These are phyloP conservation scores for Acronicta alni DNA, from an alignment of 2,888 invertebrate genomes.

Conservation along the genomic window DNA sequence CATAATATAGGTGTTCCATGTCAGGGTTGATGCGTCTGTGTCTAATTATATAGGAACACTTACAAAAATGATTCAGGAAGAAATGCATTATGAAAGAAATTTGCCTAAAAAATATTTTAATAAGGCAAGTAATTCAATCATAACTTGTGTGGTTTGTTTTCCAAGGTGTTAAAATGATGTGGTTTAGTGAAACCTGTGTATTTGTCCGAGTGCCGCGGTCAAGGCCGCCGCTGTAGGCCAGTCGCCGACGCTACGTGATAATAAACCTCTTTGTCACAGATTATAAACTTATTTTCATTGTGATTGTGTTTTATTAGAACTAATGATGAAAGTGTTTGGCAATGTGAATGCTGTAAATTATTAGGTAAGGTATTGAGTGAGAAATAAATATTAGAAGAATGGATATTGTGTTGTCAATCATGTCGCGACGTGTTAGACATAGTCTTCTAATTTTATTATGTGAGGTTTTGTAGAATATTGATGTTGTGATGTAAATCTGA, in stretches of 20 bases:
- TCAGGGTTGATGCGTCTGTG: too few species aligned
- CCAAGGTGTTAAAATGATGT: slow-evolving; percentile 19
- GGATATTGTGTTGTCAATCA: slow-evolving; percentile 1
- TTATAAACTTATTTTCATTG: slow-evolving; percentile 28
- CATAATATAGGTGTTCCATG: too few species aligned
- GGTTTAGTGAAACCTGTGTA: slow-evolving; percentile 46
- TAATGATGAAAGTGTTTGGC: slow-evolving; percentile 28
- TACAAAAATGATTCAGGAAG: too few species aligned
- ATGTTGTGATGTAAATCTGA: slow-evolving; percentile 24
- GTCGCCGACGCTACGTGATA: slow-evolving; percentile 14
- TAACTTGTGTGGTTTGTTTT: slow-evolving; percentile 13
- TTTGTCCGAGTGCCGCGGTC: slow-evolving; percentile 27
- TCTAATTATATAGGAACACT: too few species aligned
- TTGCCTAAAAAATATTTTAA: too few species aligned
- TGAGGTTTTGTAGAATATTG: slow-evolving; percentile 1
- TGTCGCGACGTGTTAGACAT: slow-evolving; percentile 2
- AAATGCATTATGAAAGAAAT: too few species aligned
- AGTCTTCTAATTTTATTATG: slow-evolving; percentile 13
- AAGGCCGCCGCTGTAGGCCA: slow-evolving; percentile 28
- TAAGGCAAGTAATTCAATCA: too few species aligned
- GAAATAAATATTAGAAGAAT: slow-evolving; percentile 24
- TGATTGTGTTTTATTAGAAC: slow-evolving; percentile 14
- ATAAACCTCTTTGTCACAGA: slow-evolving; percentile 31
- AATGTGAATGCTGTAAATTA: slow-evolving; percentile 13
- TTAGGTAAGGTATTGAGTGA: slow-evolving; percentile 26